phyloP scores from a whole-genome alignment of 2,797 vertebrate species.

The Euphonia xanthogaster region DNA sequence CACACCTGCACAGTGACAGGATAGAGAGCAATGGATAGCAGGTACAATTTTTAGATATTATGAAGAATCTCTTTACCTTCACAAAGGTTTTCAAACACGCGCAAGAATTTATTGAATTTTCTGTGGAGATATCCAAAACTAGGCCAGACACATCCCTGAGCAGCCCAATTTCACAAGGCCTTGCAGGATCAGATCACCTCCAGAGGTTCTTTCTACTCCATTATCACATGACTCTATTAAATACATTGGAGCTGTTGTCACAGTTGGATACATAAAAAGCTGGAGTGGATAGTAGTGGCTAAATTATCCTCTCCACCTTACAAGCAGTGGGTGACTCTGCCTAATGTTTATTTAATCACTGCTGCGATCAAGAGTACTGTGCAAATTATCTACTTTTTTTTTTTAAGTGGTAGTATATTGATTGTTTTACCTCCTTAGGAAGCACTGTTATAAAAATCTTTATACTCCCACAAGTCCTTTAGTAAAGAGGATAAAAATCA shows the following conservation, averaged over 20 bases:
- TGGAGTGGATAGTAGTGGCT: not conserved
- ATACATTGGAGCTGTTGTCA: not conserved
- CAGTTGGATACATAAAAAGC: not conserved
- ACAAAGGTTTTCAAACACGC: not conserved
- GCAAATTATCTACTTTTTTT: not conserved
- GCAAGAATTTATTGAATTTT: not conserved
- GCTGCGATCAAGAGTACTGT: not conserved
- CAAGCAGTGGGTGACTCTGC: not conserved
- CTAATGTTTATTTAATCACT: not conserved
- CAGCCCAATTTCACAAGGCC: not conserved
- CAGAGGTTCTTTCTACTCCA: not conserved
- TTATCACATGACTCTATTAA: not conserved
- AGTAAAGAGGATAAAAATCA: slow-evolving; percentile 12
- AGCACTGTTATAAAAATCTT: slow-evolving; percentile 1
- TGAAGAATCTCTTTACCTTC: not conserved
- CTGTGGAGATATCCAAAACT: not conserved
- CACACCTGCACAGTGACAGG: not conserved
- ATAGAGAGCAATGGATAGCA: not conserved
- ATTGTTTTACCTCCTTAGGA: slow-evolving; percentile 31
- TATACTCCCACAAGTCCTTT: not conserved
- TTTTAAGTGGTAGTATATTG: not conserved
- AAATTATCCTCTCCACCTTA: not conserved
- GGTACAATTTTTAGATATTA: not conserved
- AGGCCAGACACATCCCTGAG: not conserved
- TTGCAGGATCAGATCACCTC: not conserved